A percentile compares a stretch with the other conserved stretches of the same genome.
phyloP scores from a whole-genome alignment of 2,797 vertebrate species.

The Streptopelia turtur region DNA sequence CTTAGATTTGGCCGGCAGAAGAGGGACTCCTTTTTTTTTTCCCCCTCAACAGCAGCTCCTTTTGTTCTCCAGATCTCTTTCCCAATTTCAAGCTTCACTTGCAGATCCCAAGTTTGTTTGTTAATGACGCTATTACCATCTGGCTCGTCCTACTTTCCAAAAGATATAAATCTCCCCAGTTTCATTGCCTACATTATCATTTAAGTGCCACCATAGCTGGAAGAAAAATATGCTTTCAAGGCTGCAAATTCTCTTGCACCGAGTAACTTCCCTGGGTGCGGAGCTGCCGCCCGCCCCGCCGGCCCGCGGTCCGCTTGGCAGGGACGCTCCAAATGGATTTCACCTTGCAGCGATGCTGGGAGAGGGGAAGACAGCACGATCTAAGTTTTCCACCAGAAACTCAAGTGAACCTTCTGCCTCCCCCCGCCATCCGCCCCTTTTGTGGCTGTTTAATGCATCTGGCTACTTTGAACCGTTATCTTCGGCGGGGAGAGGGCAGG shows the following conservation, averaged over 20 bases:
- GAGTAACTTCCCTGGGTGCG: constrained; percentile 43
- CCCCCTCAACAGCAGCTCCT: constrained; percentile 79
- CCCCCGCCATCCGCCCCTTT: background rate
- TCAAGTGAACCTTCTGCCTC: background rate
- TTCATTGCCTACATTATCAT: constrained; percentile 73
- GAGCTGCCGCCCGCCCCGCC: constrained; percentile 41
- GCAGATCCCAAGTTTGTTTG: constrained; percentile 85
- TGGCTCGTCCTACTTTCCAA: constrained; percentile 85
- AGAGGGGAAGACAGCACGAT: background rate
- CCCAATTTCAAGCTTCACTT: constrained; percentile 87
- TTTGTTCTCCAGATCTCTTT: constrained; percentile 85
- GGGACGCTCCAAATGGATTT: constrained; percentile 48
- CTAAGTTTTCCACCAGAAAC: constrained; percentile 27
- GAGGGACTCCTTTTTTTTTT: constrained; percentile 57
- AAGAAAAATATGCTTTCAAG: constrained; percentile 80
- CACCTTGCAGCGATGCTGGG: constrained; percentile 33
- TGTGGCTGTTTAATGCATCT: constrained; percentile 38
- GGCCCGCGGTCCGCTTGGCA: background rate
- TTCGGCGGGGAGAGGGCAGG: background rate
- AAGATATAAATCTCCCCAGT: constrained; percentile 83
- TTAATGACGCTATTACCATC: constrained; percentile 88
- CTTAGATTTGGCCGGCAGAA: constrained; percentile 75
- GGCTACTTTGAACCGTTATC: constrained; percentile 49
- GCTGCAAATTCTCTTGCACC: constrained; percentile 69
- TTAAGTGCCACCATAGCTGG: constrained; percentile 78